Conservation (phyloP, 2,888 invertebrate genomes). For the Drosophila basisetae region DNA sequence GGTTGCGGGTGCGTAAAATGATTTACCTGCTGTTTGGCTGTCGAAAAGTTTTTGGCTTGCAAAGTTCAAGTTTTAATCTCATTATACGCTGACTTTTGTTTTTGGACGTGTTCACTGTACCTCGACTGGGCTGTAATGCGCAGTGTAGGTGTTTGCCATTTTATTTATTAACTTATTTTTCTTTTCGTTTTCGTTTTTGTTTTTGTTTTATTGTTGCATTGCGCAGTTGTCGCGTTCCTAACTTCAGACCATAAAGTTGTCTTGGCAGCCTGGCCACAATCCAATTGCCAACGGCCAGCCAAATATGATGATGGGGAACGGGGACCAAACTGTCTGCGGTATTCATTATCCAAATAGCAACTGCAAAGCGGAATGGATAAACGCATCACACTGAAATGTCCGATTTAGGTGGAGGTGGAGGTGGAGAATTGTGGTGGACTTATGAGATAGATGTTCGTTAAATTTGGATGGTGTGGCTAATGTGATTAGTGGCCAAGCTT, state of each 20-base stretch:
- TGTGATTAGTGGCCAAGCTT: slow-evolving; percentile 29
- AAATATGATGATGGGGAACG: slow-evolving; percentile 1
- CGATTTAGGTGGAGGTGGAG: slow-evolving; percentile 8
- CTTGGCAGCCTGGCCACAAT: slow-evolving; percentile 70
- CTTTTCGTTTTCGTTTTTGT: not conserved
- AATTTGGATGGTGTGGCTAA: slow-evolving; percentile 20
- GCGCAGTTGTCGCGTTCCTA: slow-evolving; percentile 68
- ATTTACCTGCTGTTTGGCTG: slow-evolving; percentile 76
- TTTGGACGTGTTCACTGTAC: slow-evolving; percentile 47
- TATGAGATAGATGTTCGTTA: slow-evolving; percentile 14
- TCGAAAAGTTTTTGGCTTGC: slow-evolving; percentile 76
- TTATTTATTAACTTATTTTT: slow-evolving; percentile 15
- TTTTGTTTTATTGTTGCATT: slow-evolving; percentile 40
- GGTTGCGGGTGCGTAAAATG: slow-evolving; percentile 77
- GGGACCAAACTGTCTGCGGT: slow-evolving; percentile 59
- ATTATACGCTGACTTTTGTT: slow-evolving; percentile 80
- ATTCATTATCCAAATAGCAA: slow-evolving; percentile 54
- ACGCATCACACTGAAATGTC: slow-evolving; percentile 28
- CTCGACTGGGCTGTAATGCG: slow-evolving; percentile 15
- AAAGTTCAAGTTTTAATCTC: slow-evolving; percentile 81
- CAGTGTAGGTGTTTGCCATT: slow-evolving; percentile 62
- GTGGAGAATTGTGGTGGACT: not conserved
- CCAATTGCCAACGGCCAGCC: slow-evolving; percentile 70
- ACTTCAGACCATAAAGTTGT: slow-evolving; percentile 72
- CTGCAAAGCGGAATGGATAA: slow-evolving; percentile 49